phyloP scores from a whole-genome alignment of 2,888 invertebrate genomes.

The Pimpla rufipes region DNA sequence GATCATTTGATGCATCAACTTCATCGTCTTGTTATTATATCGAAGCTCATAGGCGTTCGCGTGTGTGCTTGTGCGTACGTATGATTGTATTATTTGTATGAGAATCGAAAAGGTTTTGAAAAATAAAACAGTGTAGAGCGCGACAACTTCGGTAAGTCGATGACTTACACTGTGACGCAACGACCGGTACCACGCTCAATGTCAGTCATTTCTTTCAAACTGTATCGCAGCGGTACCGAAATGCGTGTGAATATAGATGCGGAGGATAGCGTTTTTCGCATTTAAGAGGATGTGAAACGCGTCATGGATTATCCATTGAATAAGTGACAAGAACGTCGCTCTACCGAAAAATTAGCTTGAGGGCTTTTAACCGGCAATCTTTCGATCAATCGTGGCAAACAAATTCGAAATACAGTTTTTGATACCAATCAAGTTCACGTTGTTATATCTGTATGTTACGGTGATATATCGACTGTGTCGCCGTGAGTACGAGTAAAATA shows the following conservation, averaged over 20 bases:
- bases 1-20: neutral
- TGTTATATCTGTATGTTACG: no score
- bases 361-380: no score
- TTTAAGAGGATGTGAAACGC: neutral
- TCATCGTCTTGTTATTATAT: neutral
- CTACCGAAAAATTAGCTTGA: no score
- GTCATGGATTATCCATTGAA: no score
- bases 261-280: neutral
- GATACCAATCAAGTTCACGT: no score
- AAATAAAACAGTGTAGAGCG: neutral
- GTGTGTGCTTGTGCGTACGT: slow-evolving; percentile 7
- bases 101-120: neutral
- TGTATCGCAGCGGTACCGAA: neutral
- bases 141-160: neutral
- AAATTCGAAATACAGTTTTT: no score
- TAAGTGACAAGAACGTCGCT: no score
- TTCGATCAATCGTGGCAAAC: no score
- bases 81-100: slow-evolving; percentile 20
- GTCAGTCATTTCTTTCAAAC: neutral
- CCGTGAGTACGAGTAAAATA: no score
- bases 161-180: slow-evolving; percentile 11
- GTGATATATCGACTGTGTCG: no score
- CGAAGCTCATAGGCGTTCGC: slow-evolving; percentile 20
- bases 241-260: neutral
- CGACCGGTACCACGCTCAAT: slow-evolving; percentile 4